Evolutionary conservation across 2,113 vertebrate species (phyloP).

Genomic region (Strix aluco): DNA sequence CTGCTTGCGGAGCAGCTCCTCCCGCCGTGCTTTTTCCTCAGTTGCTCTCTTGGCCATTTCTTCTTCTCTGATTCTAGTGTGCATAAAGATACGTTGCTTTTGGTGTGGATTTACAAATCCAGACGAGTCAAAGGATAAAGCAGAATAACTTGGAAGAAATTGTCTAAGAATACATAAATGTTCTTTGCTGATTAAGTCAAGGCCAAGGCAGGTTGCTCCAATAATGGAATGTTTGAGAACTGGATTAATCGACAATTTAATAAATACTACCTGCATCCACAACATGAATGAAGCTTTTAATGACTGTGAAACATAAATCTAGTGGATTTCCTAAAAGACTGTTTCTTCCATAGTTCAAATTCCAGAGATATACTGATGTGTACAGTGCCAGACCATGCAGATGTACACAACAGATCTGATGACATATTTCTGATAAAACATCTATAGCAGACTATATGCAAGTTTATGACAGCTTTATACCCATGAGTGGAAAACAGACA

Average conservation of each 20-base stretch:
- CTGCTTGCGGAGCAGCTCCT: slow-evolving; percentile 71
- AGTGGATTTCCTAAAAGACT: background rate
- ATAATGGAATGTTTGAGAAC: background rate
- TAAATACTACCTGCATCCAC: background rate
- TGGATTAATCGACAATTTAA: background rate
- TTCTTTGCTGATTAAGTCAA: background rate
- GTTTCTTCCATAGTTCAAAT: background rate
- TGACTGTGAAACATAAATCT: background rate
- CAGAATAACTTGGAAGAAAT: background rate
- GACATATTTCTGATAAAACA: background rate
- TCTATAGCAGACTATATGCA: background rate
- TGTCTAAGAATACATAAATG: background rate
- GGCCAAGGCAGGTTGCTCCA: background rate
- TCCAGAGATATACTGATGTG: background rate
- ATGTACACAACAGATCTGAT: background rate
- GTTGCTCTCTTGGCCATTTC: slow-evolving; percentile 71
- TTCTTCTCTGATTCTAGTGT: slow-evolving; percentile 77
- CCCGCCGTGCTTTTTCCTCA: slow-evolving; percentile 67
- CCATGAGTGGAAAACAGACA: background rate
- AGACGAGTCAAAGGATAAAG: background rate
- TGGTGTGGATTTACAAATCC: background rate
- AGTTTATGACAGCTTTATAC: background rate
- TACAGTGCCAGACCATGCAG: background rate
- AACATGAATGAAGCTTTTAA: background rate
- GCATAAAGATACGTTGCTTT: background rate